Evolutionary conservation across 2,797 vertebrate species (phyloP), one percentile per base, ranked within the genome.

Genomic region (Netta rufina): DNA sequence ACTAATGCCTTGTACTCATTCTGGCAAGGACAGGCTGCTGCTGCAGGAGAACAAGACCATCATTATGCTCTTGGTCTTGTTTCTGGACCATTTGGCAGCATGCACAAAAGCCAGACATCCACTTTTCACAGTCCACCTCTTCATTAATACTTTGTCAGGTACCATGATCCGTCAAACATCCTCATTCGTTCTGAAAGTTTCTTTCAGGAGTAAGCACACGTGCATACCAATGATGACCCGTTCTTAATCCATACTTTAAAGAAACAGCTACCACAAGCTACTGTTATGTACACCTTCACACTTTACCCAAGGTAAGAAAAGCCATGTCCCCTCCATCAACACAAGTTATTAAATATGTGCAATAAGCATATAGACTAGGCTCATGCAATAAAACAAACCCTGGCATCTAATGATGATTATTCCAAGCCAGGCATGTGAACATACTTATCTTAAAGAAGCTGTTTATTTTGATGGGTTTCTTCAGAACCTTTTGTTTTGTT

Each of bases 1-100:
- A 84, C 33, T 88, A 85, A 74, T 27, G 82, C 33, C 61, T 16
- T 91, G 70, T 66, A 58, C 81, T 90, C 85, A 65, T 66, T 81
- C 72, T 69, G 62, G 76, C 76, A 78, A 88, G 66, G 76, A 90
- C 36, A 74, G 69, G 38, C 61, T 92, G 82, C 51, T 82, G 28
- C 61, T 51, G 54, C 51, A 73, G 77, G 20, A 73, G 32, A 90
- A 93, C 76, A 91, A 90, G 66, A 56, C 83, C 20, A 2, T 83
- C 75, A 78, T 66, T 87, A 83, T 60, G 51, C n/a, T 87, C 65
- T 54, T 57, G 65, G 66, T 41, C 70, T 78, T 94, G 85, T 58
- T 89, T 91, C 70, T 72, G 76, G 51, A 88, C 86, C 58, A 69
- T 77, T 62, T 92, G 54, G 58, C 90, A 92, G 38, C 0, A 78